phyloP scores from a whole-genome alignment of 2,113 vertebrate species.

The Dipodomys merriami region DNA sequence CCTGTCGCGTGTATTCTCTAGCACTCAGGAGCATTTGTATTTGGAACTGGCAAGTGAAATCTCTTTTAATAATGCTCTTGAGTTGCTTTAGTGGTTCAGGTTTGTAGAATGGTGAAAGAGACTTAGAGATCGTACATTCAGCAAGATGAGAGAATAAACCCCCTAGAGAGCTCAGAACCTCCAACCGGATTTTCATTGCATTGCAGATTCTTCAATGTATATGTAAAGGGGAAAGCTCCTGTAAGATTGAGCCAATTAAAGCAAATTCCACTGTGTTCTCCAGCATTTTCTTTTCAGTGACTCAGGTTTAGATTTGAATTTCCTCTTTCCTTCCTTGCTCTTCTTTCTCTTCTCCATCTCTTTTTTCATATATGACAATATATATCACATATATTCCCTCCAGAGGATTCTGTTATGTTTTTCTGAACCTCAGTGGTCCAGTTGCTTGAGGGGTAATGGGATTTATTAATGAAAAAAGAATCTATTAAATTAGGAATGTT shows the following conservation, averaged over 20 bases:
- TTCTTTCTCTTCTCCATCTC: background rate
- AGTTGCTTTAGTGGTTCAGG: background rate
- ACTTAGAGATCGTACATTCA: background rate
- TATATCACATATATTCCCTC: background rate
- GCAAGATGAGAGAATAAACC: background rate
- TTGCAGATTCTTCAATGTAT: background rate
- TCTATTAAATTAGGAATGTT: background rate
- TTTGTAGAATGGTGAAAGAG: constrained; percentile 20
- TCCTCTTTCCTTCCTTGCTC: background rate
- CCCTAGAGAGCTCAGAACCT: background rate
- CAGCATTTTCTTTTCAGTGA: background rate
- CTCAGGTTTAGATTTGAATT: background rate
- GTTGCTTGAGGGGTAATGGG: background rate
- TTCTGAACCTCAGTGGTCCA: background rate
- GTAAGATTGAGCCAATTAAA: background rate
- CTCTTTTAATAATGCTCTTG: background rate
- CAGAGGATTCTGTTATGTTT: background rate
- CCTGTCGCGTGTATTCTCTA: background rate
- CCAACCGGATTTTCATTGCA: background rate
- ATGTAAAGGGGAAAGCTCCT: background rate
- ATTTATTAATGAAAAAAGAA: background rate
- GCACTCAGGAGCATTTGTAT: background rate
- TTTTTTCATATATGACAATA: background rate
- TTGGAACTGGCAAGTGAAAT: background rate
- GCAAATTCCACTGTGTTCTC: background rate